These are phyloP conservation scores for Chaitophorus viminalis DNA, from an alignment of 2,888 invertebrate genomes.

Conservation along the genomic window DNA sequence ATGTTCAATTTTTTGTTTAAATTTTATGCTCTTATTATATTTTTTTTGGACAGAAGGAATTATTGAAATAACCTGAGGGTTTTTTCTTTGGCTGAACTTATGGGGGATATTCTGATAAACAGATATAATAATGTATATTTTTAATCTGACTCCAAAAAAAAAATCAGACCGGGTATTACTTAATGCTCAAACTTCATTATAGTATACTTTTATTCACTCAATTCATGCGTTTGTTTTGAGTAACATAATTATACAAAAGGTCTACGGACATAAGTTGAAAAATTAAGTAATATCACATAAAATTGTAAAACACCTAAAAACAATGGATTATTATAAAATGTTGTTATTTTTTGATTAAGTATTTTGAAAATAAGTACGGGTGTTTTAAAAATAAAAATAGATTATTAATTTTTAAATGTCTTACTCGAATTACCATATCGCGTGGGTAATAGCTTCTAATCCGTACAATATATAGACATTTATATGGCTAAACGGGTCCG, in stretches of 20 bases:
- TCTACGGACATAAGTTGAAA: background rate
- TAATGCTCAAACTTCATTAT: background rate
- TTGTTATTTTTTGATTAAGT: background rate
- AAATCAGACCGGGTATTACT: background rate
- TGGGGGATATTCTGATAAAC: too few relatives aligned
- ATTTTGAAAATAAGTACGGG: background rate
- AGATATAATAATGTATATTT: too few relatives aligned
- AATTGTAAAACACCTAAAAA: background rate
- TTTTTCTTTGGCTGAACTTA: too few relatives aligned
- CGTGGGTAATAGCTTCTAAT: background rate
- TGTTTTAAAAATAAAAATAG: background rate
- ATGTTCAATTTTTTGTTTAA: too few relatives aligned
- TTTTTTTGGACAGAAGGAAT: too few relatives aligned
- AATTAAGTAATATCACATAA: background rate
- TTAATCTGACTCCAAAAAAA: too few relatives aligned
- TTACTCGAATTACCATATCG: background rate
- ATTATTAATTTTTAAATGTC: background rate
- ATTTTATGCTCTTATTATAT: too few relatives aligned
- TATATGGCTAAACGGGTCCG: background rate
- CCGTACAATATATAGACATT: too few relatives aligned
- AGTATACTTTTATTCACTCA: background rate
- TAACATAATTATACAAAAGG: background rate
- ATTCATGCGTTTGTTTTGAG: background rate
- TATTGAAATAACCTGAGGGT: too few relatives aligned
- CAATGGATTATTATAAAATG: background rate